Conservation (phyloP, 2,797 vertebrate species). For the Tapera naevia region DNA sequence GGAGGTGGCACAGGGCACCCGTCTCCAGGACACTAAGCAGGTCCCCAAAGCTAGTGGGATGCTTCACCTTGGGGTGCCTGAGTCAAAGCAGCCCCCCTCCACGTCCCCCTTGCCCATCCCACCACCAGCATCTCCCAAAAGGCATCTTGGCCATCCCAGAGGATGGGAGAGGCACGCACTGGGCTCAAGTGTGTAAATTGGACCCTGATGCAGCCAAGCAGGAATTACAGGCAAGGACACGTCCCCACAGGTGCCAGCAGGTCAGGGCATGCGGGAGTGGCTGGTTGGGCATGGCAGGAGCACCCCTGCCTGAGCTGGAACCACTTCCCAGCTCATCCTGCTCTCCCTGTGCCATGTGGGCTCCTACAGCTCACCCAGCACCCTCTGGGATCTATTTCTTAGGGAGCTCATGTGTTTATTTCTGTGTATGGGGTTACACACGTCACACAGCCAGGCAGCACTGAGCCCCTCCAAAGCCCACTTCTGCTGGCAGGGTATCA, state of each 20-base stretch:
- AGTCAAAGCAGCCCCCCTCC: neutral
- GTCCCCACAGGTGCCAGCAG: neutral
- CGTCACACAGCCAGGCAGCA: neutral
- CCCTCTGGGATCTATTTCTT: rapidly evolving
- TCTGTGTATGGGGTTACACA: neutral
- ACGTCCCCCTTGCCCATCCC: neutral
- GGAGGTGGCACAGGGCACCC: neutral
- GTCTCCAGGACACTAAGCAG: rapidly evolving
- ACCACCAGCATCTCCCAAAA: neutral
- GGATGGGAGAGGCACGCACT: neutral
- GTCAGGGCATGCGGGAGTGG: neutral
- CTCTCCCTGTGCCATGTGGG: neutral
- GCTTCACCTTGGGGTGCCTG: neutral
- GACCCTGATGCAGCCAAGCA: neutral
- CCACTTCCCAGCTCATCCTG: neutral
- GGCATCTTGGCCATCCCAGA: rapidly evolving
- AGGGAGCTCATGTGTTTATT: neutral
- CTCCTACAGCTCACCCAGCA: rapidly evolving
- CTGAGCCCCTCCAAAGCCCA: neutral
- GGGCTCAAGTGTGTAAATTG: no score
- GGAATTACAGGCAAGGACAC: neutral
- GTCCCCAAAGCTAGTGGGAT: neutral
- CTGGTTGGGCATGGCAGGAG: neutral
- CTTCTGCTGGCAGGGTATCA: neutral
- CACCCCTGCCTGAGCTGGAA: neutral